These are phyloP conservation scores for Perodicticus potto DNA, from an alignment of 2,797 vertebrate genomes.

Conservation along the genomic window DNA sequence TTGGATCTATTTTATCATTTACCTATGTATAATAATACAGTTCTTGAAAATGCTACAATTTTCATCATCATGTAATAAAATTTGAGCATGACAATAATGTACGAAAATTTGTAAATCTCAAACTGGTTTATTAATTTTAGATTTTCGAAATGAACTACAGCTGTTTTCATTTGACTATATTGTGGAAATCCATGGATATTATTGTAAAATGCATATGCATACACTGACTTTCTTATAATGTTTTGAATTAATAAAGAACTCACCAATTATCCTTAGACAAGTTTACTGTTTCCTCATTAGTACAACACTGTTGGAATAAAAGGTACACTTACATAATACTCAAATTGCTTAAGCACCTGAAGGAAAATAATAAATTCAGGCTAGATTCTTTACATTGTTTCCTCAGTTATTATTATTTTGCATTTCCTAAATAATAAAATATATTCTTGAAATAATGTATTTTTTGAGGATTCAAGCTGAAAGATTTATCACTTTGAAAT, in stretches of 20 bases:
- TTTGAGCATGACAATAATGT: slow-evolving; percentile 79
- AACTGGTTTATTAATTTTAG: slow-evolving; percentile 50
- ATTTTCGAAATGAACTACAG: slow-evolving; percentile 73
- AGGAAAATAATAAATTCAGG: slow-evolving; percentile 64
- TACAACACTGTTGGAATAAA: slow-evolving; percentile 63
- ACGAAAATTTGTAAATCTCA: slow-evolving; percentile 65
- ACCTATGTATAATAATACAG: slow-evolving; percentile 64
- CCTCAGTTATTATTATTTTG: slow-evolving; percentile 75
- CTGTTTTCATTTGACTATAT: slow-evolving; percentile 73
- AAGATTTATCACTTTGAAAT: slow-evolving; percentile 58
- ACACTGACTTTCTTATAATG: slow-evolving; percentile 74
- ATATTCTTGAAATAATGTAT: slow-evolving; percentile 79
- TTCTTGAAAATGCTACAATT: slow-evolving; percentile 69
- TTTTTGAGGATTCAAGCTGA: slow-evolving; percentile 71
- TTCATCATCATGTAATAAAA: slow-evolving; percentile 76
- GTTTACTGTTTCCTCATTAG: slow-evolving; percentile 63
- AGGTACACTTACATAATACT: slow-evolving; percentile 62
- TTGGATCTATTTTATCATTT: slow-evolving; percentile 70
- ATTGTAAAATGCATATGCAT: slow-evolving; percentile 76
- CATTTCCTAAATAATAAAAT: slow-evolving; percentile 86
- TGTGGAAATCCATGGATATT: slow-evolving; percentile 68
- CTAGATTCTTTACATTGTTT: slow-evolving; percentile 66
- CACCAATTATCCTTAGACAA: slow-evolving; percentile 71
- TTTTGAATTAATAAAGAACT: slow-evolving; percentile 80
- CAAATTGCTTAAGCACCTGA: slow-evolving; percentile 65